A percentile compares a stretch with the other conserved stretches of the same genome.
Evolutionary conservation across 2,113 vertebrate genomes (phyloP).

Genomic region (Meriones unguiculatus): DNA sequence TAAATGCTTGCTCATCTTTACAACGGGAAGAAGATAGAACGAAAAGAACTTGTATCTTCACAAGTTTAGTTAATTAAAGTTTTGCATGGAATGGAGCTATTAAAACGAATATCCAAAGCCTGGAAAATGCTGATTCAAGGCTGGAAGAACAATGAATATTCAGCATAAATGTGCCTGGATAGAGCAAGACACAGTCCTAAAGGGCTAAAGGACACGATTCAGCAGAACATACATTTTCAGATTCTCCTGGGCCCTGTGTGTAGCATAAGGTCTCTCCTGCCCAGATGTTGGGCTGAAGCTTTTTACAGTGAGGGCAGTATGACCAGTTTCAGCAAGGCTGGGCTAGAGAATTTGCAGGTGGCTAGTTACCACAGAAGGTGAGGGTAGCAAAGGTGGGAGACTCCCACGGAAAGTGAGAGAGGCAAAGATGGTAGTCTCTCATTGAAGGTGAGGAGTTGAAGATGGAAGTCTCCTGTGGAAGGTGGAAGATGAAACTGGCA

Average conservation of each 20-base stretch:
- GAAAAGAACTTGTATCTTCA: background rate
- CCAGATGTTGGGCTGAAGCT: background rate
- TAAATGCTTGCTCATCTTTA: too few species aligned
- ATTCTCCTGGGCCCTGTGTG: background rate
- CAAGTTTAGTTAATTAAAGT: background rate
- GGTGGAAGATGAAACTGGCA: background rate
- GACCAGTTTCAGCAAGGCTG: background rate
- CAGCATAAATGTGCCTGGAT: background rate
- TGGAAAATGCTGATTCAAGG: background rate
- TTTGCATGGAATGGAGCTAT: background rate
- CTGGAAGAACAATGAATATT: background rate
- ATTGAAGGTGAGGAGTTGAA: background rate
- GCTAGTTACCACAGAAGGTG: background rate
- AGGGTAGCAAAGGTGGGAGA: background rate
- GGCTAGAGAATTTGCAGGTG: too few species aligned
- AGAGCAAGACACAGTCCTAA: background rate
- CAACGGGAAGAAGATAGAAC: background rate
- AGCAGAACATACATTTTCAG: background rate
- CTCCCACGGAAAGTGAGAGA: background rate
- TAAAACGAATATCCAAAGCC: background rate
- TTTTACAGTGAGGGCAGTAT: background rate
- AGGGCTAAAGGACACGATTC: fast-evolving
- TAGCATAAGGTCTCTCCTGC: too few species aligned
- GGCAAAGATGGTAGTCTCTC: background rate
- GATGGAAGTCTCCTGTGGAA: background rate